These are phyloP conservation scores for Rynchops niger DNA, from an alignment of 2,113 vertebrate species.

Conservation along the genomic window DNA sequence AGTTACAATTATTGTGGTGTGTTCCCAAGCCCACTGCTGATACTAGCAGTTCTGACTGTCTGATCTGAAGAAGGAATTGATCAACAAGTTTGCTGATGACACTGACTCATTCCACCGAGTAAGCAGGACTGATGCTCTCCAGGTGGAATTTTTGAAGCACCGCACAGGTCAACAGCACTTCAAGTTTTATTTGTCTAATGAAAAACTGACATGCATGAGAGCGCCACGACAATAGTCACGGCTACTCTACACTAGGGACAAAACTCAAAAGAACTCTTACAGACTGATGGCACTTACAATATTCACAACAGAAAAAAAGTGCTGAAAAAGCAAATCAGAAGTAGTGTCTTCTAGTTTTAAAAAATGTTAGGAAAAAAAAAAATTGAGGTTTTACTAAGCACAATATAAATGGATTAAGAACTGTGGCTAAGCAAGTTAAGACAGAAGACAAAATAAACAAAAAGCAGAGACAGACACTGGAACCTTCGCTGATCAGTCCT, in stretches of 20 bases:
- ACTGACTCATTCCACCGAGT: neutral
- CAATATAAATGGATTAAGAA: neutral
- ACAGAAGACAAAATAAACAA: neutral
- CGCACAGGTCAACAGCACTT: neutral
- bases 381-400: neutral
- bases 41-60: neutral
- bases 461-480: neutral
- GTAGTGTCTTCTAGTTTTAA: neutral
- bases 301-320: neutral
- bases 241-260: neutral
- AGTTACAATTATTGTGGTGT: neutral
- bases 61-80: neutral
- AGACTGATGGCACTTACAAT: neutral
- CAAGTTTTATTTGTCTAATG: neutral
- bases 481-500: neutral
- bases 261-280: neutral
- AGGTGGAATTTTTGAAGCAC: neutral
- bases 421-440: neutral
- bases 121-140: neutral
- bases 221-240: neutral
- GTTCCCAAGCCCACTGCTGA: neutral
- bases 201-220: neutral
- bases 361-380: neutral
- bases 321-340: neutral
- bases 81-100: neutral